Evolutionary conservation across 2,888 invertebrate species (phyloP), one percentile per base, ranked within the genome.

Genomic region (Chaitophorus viminalis): DNA sequence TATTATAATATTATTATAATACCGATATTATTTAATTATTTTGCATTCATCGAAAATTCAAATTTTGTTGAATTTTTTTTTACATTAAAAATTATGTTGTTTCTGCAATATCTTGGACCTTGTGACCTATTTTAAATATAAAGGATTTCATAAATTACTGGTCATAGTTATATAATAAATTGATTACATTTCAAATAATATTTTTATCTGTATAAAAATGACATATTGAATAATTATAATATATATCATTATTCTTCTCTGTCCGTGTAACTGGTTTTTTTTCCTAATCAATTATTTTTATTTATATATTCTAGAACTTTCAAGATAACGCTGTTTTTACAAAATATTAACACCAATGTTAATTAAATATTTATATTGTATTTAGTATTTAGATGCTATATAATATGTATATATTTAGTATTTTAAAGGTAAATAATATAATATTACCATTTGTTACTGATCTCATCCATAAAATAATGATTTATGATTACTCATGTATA

Each of bases 161-260:
- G 3, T 60, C 4, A 25, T 4, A 75, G 75, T 75, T 46, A 46
- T 46, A 46, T 29, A 46, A 75, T 46, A 46, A 46, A 75, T 14
- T 25, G 74, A 74, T 74, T 74, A 14, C 36, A 74, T 33, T 25
- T 25, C 36, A 74, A 74, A 74, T 74, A 36, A 75, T 46, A 75
- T 75, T 75, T 46, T n/a, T 75, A 39, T 75, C 39, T 39, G 36
- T 39, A 75, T n/a, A 46, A 36, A 75, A 46, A n/a, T 39, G 75
- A 75, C 75, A 75, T 46, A 46, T 46, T 46, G 11, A 25, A 60
- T 60, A 25, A 25, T 60, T 25, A 60, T 25, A 60, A 3, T 5
- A 60, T 46, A 39, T 29, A 75, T 75, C n/a, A n/a, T n/a, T n/a
- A n/a, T 75, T 75, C n/a, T 39, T 36, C 5, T 39, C 39, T 11